Evolutionary conservation across 2,113 vertebrate species (phyloP), one percentile per base, ranked within the genome.

Genomic region (Panthera leo): DNA sequence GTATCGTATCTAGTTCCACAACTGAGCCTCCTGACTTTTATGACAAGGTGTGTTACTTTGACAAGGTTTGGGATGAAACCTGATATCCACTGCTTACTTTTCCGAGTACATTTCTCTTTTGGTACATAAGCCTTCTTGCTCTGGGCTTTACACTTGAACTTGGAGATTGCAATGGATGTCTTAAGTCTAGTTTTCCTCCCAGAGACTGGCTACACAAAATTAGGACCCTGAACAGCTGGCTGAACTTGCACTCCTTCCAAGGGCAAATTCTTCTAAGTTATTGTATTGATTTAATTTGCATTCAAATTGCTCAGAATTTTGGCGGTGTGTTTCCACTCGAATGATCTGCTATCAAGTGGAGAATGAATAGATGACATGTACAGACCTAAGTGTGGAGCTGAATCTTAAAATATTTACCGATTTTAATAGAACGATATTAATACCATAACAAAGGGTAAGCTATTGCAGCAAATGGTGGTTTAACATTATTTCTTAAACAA

Each of bases 271-370:
- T 98, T 98, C 91, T 79, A 73, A 97, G 94, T 96, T 97, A 98
- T 94, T 98, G 70, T 96, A 97, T 98, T 98, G 97, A 98, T 98
- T 98, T 97, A 98, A 97, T 97, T 97, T 98, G 96, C 84, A 98
- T 98, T 98, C 94, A 98, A 85, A 98, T 98, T 97, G 95, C 78
- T 92, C 29, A 89, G 93, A 94, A 97, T 85, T 98, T 98, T 94
- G 93, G 95, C 53, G 90, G 51, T 89, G 76, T 45, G 45, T 93
- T 87, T 93, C 91, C 93, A 95, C 73, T 97, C 97, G 96, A 98
- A 97, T 98, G 97, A 98, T 98, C 98, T 98, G 78, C 86, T 98
- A 96, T 98, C 96, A 97, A 63, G 86, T 97, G 42, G n/a, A 97
- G 95, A 98, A 98, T 97, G 93, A 97, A n/a, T 96, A 96, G 53